These are phyloP conservation scores for Sinocyclocheilus maitianheensis DNA, from an alignment of 2,113 vertebrate species.

Conservation along the genomic window DNA sequence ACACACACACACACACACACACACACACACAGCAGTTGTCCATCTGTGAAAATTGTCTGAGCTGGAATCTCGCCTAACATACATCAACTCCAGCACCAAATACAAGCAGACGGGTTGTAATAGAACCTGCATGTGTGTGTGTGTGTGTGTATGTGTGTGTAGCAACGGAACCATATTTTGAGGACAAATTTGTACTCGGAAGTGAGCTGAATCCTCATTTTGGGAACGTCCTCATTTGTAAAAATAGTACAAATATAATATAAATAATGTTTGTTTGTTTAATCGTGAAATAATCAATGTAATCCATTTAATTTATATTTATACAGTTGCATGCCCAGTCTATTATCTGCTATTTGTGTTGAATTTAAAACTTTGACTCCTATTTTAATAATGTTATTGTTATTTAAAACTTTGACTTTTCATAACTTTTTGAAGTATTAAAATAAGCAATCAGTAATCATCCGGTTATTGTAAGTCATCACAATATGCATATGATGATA, in stretches of 20 bases:
- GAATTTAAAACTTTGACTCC: not conserved
- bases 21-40: constrained; percentile 11
- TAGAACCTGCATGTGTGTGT: constrained; percentile 15
- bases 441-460: not conserved
- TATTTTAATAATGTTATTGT: too few species aligned
- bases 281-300: too few species aligned
- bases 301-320: not conserved
- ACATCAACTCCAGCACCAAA: constrained; percentile 9
- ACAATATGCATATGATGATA: not conserved
- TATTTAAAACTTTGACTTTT: too few species aligned
- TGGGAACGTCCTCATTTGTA: too few species aligned
- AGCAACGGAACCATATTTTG: not conserved
- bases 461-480: not conserved
- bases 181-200: not conserved
- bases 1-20: not conserved
- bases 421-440: not conserved
- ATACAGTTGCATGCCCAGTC: not conserved
- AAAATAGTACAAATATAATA: too few species aligned
- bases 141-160: not conserved
- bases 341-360: not conserved
- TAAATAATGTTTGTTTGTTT: too few species aligned
- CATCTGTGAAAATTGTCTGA: constrained; percentile 23
- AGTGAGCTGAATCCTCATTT: not conserved
- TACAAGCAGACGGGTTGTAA: not conserved
- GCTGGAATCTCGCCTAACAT: constrained; percentile 17